Percentiles rank a stretch among this genome's conserved stretches.
Evolutionary conservation across 2,113 vertebrate genomes (phyloP).

Genomic region (Nothoprocta perdicaria): DNA sequence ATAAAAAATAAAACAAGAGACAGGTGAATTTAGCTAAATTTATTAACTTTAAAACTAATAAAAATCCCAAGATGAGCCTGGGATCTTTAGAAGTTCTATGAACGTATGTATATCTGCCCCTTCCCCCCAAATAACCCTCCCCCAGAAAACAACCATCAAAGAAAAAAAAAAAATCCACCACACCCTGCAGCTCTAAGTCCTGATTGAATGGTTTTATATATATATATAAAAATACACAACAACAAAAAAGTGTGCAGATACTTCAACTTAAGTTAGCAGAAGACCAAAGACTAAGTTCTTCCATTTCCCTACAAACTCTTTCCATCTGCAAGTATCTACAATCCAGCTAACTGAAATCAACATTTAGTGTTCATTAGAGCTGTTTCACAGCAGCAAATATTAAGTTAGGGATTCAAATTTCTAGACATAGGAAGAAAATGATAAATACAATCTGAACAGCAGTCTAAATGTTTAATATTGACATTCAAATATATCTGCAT

Average conservation of each 20-base stretch:
- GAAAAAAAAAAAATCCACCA: not conserved
- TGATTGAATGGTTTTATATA: constrained; percentile 76
- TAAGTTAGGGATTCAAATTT: constrained; percentile 79
- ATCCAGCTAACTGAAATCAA: constrained; percentile 90
- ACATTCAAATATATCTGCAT: constrained; percentile 88
- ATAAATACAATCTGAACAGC: constrained; percentile 88
- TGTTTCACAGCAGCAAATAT: constrained; percentile 89
- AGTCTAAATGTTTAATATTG: constrained; percentile 86
- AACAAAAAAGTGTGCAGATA: constrained; percentile 80
- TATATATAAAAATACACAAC: not conserved
- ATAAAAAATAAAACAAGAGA: constrained; percentile 82
- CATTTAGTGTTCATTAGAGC: constrained; percentile 92
- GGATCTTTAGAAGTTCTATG: constrained; percentile 87
- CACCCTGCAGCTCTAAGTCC: constrained; percentile 86
- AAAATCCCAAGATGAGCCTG: constrained; percentile 90
- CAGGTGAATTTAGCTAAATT: constrained; percentile 95
- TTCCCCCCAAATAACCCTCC: not conserved
- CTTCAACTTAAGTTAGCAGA: constrained; percentile 85
- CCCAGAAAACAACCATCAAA: not conserved
- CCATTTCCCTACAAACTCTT: constrained; percentile 74
- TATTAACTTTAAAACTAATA: constrained; percentile 97
- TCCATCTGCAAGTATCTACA: constrained; percentile 95
- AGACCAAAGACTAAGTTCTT: constrained; percentile 75
- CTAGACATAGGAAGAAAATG: constrained; percentile 78
- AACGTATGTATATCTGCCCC: constrained; percentile 88